Conservation (phyloP, 1,140 invertebrate genomes). For the Notospermus geniculatus region DNA sequence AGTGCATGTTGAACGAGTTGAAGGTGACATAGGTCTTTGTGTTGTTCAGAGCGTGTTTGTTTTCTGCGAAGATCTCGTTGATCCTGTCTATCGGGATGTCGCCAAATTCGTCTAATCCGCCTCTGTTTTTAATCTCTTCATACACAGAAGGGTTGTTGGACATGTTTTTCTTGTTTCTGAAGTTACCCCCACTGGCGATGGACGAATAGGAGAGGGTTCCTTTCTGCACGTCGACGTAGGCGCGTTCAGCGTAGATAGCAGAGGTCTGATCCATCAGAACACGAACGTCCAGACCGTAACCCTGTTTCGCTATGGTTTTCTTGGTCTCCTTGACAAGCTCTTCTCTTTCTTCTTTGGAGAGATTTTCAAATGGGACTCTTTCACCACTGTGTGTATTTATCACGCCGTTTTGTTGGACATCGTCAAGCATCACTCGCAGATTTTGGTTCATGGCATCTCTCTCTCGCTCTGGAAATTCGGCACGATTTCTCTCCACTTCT, state of each 20-base stretch:
- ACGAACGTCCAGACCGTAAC: constrained; percentile 2
- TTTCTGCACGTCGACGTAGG: background rate
- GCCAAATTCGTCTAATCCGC: constrained; percentile 6
- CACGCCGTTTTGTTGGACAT: constrained; percentile 7
- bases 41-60: constrained; percentile 6
- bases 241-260: background rate
- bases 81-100: constrained; percentile 10
- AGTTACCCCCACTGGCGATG: constrained; percentile 2
- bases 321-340: background rate
- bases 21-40: constrained; percentile 7
- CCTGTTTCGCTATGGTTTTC: background rate
- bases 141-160: background rate
- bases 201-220: background rate
- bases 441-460: constrained; percentile 8
- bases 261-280: constrained; percentile 2
- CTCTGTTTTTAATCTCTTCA: background rate
- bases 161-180: constrained; percentile 8
- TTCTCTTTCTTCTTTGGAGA: background rate
- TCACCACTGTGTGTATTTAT: background rate
- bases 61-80: constrained; percentile 8
- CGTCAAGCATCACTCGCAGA: constrained; percentile 6
- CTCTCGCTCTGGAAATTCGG: constrained; percentile 7
- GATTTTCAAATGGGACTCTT: constrained; percentile 9
- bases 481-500: constrained; percentile 7
- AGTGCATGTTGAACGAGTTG: constrained; percentile 8